Conservation (phyloP, 2,888 invertebrate genomes). For the Pilophorus perplexus region DNA sequence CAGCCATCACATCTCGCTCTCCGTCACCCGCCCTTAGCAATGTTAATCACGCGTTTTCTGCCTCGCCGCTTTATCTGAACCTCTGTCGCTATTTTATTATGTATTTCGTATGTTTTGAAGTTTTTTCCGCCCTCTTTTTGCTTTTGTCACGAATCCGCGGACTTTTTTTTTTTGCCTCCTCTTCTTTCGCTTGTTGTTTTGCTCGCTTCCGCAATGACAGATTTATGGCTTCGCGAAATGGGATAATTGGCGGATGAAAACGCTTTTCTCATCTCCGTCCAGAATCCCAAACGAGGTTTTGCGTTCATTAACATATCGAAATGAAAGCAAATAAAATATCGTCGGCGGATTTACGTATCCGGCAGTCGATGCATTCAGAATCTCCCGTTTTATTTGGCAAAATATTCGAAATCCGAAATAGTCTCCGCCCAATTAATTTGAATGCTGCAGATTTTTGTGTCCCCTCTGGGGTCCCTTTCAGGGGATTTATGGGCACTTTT, state of each 20-base stretch:
- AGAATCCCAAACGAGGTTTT: slow-evolving; percentile 19
- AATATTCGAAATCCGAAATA: too few relatives aligned
- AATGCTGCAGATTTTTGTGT: too few relatives aligned
- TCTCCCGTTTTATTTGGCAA: neutral
- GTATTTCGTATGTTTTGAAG: slow-evolving; percentile 37
- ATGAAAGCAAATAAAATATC: slow-evolving; percentile 11
- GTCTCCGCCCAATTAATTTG: too few relatives aligned
- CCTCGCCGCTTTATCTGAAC: slow-evolving; percentile 10
- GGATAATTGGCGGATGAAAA: slow-evolving; percentile 32
- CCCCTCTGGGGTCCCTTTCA: too few relatives aligned
- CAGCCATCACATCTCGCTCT: slow-evolving; percentile 11
- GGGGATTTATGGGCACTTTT: slow-evolving; percentile 28
- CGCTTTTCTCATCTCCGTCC: neutral
- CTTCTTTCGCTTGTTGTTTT: neutral
- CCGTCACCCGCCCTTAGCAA: slow-evolving; percentile 8
- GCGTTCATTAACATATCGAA: slow-evolving; percentile 2
- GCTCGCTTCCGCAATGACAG: slow-evolving; percentile 28
- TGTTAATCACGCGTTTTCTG: slow-evolving; percentile 27
- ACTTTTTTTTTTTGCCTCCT: neutral
- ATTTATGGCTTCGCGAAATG: slow-evolving; percentile 32
- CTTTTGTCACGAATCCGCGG: slow-evolving; percentile 17
- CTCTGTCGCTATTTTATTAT: slow-evolving; percentile 35
- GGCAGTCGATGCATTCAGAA: neutral
- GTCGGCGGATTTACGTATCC: neutral
- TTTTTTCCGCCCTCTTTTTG: slow-evolving; percentile 1